phyloP scores from a whole-genome alignment of 1,140 invertebrate species.

The Drosophila watanabei region DNA sequence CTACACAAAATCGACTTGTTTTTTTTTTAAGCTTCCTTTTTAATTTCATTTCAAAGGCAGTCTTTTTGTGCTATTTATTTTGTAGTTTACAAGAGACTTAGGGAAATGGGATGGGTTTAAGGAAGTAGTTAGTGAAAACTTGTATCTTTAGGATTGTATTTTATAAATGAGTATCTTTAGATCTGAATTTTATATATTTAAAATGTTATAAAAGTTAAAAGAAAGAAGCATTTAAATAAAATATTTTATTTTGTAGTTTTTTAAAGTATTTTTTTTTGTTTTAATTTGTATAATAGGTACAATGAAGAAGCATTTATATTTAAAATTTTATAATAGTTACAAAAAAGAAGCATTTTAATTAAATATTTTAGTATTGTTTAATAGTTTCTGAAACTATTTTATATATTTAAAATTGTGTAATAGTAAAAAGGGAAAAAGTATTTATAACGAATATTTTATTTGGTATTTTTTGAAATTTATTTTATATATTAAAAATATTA shows the following conservation, averaged over 20 bases:
- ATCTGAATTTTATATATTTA: too few relatives aligned
- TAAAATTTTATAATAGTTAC: not conserved
- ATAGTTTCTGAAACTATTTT: not conserved
- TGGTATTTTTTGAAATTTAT: not conserved
- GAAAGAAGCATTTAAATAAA: too few relatives aligned
- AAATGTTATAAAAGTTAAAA: too few relatives aligned
- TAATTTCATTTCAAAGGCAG: not conserved
- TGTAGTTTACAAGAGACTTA: not conserved
- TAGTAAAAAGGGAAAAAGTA: not conserved
- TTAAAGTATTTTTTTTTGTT: too few relatives aligned
- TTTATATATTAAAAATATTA: not conserved
- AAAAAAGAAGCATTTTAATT: not conserved
- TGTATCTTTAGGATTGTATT: too few relatives aligned
- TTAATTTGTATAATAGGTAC: too few relatives aligned
- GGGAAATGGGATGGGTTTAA: not conserved
- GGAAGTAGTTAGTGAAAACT: too few relatives aligned
- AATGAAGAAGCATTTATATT: not conserved
- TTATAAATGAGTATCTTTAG: too few relatives aligned
- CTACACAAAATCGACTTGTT: not conserved
- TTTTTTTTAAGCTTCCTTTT: not conserved
- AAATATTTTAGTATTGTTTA: not conserved
- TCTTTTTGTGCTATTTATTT: not conserved
- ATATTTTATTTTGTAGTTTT: too few relatives aligned
- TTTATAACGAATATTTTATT: not conserved
- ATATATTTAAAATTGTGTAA: not conserved